A percentile compares a stretch with the other conserved stretches of the same genome.
These are phyloP conservation scores for Epirrhoe alternata DNA, from an alignment of 2,888 invertebrate genomes.

Conservation along the genomic window DNA sequence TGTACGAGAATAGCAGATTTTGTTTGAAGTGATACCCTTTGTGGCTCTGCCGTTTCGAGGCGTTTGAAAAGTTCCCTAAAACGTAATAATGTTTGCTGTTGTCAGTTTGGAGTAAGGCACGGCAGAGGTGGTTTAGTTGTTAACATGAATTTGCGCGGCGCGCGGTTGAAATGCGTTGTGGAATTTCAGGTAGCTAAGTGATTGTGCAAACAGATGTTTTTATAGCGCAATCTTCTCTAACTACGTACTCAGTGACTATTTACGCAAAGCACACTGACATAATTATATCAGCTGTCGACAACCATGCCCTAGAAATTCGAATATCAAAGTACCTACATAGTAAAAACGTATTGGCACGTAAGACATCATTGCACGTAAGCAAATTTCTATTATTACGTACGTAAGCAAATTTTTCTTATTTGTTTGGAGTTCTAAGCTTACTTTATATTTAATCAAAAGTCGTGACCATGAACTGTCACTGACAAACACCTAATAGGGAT, in stretches of 20 bases:
- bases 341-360: too few relatives aligned
- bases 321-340: too few relatives aligned
- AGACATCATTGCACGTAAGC: too few relatives aligned
- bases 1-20: slow-evolving; percentile 25
- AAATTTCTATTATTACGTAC: too few relatives aligned
- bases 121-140: slow-evolving; percentile 19
- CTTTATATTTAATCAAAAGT: neutral
- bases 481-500: slow-evolving; percentile 27
- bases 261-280: neutral
- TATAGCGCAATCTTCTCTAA: neutral
- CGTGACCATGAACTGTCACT: slow-evolving; percentile 13
- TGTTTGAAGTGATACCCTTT: slow-evolving; percentile 37
- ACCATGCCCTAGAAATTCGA: too few relatives aligned
- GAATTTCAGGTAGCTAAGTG: neutral
- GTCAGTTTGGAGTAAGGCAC: slow-evolving; percentile 25
- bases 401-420: too few relatives aligned
- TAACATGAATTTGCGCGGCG: slow-evolving; percentile 10
- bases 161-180: slow-evolving; percentile 1
- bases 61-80: slow-evolving; percentile 32
- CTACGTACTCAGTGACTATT: neutral
- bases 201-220: neutral
- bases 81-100: slow-evolving; percentile 32
- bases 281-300: too few relatives aligned
- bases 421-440: too few relatives aligned
- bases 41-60: slow-evolving; percentile 30